Evolutionary conservation across 2,113 vertebrate species (phyloP).

Genomic region (Ailuropoda melanoleuca): DNA sequence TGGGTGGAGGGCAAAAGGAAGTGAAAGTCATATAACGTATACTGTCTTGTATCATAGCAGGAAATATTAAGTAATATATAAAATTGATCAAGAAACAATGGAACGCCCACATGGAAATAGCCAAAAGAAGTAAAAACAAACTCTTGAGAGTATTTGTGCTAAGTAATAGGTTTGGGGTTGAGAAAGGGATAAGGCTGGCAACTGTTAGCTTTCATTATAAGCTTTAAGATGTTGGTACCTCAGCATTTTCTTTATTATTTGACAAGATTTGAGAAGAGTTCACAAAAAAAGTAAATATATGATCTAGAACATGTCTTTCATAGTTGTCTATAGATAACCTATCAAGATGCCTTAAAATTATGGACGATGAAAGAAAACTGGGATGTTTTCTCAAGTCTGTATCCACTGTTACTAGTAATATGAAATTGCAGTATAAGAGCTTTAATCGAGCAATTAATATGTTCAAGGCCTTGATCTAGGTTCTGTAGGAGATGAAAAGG

Average conservation of each 20-base stretch:
- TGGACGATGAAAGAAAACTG: background rate
- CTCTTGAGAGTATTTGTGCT: background rate
- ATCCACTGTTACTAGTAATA: background rate
- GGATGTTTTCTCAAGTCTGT: background rate
- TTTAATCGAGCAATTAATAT: background rate
- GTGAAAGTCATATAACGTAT: background rate
- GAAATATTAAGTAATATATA: background rate
- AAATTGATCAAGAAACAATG: background rate
- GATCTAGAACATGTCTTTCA: background rate
- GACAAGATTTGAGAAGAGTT: background rate
- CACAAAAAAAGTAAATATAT: background rate
- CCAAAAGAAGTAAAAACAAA: background rate
- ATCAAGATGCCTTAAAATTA: background rate
- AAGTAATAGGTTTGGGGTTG: background rate
- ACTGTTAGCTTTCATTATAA: background rate
- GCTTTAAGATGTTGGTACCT: background rate
- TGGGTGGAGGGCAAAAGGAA: background rate
- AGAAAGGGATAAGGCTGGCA: background rate
- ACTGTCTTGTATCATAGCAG: background rate
- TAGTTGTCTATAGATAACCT: background rate
- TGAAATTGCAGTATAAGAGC: background rate
- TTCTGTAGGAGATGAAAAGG: background rate
- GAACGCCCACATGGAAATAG: background rate
- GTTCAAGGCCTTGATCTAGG: background rate
- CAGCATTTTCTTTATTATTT: conserved; percentile 7